Evolutionary conservation across 2,113 vertebrate genomes (phyloP).

Genomic region (Monopterus albus): DNA sequence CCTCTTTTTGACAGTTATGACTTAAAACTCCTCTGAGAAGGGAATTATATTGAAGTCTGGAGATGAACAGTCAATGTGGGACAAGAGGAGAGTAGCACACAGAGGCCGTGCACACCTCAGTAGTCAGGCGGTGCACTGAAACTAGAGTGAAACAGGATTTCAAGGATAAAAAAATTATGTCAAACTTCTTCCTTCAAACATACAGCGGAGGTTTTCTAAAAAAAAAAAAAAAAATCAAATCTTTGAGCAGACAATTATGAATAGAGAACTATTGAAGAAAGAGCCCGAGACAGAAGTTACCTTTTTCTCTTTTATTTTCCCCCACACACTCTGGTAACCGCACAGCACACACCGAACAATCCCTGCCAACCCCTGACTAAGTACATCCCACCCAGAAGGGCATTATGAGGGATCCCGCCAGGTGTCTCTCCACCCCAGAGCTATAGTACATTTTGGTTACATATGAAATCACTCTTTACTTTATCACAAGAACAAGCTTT

Average conservation of each 20-base stretch:
- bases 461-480: neutral
- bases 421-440: no score
- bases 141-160: neutral
- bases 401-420: no score
- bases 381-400: no score
- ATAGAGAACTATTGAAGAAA: no score
- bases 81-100: slow-evolving; percentile 9
- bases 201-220: neutral
- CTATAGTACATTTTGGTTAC: neutral
- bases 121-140: neutral
- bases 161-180: slow-evolving; percentile 13
- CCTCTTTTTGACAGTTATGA: slow-evolving; percentile 55
- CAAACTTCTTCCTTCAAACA: neutral
- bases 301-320: no score
- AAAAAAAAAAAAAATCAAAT: neutral
- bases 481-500: slow-evolving; percentile 11
- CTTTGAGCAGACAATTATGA: slow-evolving; percentile 4
- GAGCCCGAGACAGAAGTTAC: no score
- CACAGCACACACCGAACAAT: no score
- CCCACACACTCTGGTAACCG: no score
- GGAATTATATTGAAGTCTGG: slow-evolving; percentile 51
- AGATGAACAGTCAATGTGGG: slow-evolving; percentile 48
- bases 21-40: slow-evolving; percentile 37
- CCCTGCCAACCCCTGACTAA: no score
- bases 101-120: slow-evolving; percentile 16